Base-by-base conservation (phyloP, 1,140 invertebrate species). In the Geopemphigus sp. region DNA sequence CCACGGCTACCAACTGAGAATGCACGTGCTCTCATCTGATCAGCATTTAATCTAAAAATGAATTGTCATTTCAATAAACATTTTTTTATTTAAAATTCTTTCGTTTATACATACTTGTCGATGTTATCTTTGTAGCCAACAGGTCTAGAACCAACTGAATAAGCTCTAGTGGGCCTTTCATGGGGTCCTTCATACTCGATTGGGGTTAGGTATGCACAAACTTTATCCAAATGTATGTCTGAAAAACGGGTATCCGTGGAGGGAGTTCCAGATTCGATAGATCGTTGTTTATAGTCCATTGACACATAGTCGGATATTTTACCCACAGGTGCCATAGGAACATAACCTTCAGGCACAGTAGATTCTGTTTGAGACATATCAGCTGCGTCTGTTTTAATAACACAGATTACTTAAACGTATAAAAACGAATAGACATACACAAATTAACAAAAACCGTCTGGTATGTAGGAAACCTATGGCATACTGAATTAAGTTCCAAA, bases 81-180 rank as follows among this genome's bases (percentile, higher is more conserved):
- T 50, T 68, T 17, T 50, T 26, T 22, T 39, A 14, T 39, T 5
- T 22, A 14, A 47, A 45, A 54, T 64, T 80, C n/a, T n/a, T 45
- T 29, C 0, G 56, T 4, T 4, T 8, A 80, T 17, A 17, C 10
- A 66, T 82, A 82, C 82, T 81, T 81, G 74, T 83, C 78, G 61
- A 80, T 76, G 82, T 82, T 83, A 56, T 81, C 83, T 11, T 80
- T 73, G 53, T 80, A 80, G 50, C 54, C 81, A 81, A 91, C 90
- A n/a, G 91, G 89, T 81, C 90, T 89, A 39, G 93, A 95, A 11
- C 95, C 95, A 64, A 96, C 92, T 39, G 94, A 95, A 85, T 96
- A 96, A 4, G 94, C 92, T 82, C 95, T 88, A 57, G 88, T 87
- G 32, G 91, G 92, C 80, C 92, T 87, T 83, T 86, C 84, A 82